Evolutionary conservation across 2,888 invertebrate genomes (phyloP).

Genomic region (Drosophila melanosoma): DNA sequence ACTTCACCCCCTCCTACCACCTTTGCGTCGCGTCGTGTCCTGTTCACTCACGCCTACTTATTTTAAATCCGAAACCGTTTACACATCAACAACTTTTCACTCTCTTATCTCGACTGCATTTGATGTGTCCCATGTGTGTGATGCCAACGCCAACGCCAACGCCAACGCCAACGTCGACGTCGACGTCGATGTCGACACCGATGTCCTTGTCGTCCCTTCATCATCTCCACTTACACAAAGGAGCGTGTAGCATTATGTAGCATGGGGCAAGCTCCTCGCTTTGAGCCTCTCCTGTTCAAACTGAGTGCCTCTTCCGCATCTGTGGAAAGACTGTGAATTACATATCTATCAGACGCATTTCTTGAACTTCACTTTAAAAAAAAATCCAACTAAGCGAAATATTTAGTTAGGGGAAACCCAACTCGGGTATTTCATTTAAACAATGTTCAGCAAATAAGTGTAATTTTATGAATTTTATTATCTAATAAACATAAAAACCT

Average conservation of each 20-base stretch:
- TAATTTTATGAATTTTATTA: background rate
- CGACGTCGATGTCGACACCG: background rate
- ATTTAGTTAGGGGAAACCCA: background rate
- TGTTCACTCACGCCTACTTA: slow-evolving; percentile 57
- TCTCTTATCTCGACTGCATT: slow-evolving; percentile 66
- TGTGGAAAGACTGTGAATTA: slow-evolving; percentile 32
- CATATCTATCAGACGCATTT: slow-evolving; percentile 21
- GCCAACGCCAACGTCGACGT: background rate
- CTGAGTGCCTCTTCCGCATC: slow-evolving; percentile 7
- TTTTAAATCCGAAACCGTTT: slow-evolving; percentile 69
- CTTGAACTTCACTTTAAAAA: slow-evolving; percentile 8
- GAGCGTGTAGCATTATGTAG: slow-evolving; percentile 12
- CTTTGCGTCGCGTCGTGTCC: background rate
- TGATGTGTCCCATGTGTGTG: slow-evolving; percentile 65
- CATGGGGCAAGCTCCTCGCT: background rate
- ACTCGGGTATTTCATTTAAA: background rate
- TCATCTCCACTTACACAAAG: slow-evolving; percentile 54
- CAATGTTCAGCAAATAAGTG: background rate
- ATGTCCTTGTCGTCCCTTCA: slow-evolving; percentile 1
- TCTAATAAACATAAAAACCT: background rate
- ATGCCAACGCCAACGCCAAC: background rate
- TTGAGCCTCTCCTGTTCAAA: slow-evolving; percentile 10
- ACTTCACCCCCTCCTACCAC: background rate
- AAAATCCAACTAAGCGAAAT: background rate
- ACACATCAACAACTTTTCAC: slow-evolving; percentile 70